Evolutionary conservation across 2,113 vertebrate species (phyloP).

Genomic region (Heterotis niloticus): DNA sequence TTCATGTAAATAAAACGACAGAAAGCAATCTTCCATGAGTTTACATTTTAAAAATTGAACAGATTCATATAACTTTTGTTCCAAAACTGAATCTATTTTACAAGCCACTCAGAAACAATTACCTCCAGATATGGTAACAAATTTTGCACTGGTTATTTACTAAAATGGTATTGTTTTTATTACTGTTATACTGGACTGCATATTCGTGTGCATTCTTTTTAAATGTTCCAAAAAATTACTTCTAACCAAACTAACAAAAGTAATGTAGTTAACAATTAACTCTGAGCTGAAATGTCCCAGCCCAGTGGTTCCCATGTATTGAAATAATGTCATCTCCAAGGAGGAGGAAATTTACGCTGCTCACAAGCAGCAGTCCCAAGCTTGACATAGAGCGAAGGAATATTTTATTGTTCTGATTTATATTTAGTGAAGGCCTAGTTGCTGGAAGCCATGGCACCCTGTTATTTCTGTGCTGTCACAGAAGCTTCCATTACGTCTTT

Average conservation of each 20-base stretch:
- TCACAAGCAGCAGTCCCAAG: not conserved
- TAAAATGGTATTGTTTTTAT: too few species aligned
- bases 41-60: not conserved
- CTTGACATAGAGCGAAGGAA: slow-evolving; percentile 23
- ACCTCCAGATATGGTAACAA: too few species aligned
- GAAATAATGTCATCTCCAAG: too few species aligned
- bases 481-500: not conserved
- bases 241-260: too few species aligned
- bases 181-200: too few species aligned
- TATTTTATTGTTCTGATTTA: too few species aligned
- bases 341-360: not conserved
- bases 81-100: not conserved
- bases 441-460: not conserved
- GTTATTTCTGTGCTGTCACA: not conserved
- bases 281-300: too few species aligned
- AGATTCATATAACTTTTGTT: not conserved
- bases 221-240: too few species aligned
- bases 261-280: too few species aligned
- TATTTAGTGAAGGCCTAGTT: slow-evolving; percentile 17
- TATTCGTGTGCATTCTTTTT: too few species aligned
- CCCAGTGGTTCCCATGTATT: too few species aligned
- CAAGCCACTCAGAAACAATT: not conserved
- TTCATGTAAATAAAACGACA: not conserved
- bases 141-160: too few species aligned
- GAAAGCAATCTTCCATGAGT: not conserved